Evolutionary conservation across 30 jellyfish, hydroid and myxozoan species (phyloP).

Genomic region (Aurelia coerulea): DNA sequence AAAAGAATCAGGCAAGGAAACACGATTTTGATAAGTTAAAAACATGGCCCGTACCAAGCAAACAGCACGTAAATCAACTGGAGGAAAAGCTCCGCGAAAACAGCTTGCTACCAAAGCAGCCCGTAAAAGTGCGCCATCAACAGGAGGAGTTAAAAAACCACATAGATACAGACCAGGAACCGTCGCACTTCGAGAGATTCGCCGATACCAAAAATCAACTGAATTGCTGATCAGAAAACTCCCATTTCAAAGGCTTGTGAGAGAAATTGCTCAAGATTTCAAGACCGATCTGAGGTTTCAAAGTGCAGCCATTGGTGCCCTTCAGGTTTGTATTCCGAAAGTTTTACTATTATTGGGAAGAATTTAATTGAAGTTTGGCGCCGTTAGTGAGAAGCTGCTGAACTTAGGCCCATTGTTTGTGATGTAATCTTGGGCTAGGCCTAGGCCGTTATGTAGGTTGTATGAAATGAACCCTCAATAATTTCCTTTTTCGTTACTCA

Average conservation of each 20-base stretch:
- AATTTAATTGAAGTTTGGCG: no score
- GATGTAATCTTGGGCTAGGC: no score
- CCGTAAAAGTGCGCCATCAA: conserved; percentile 97
- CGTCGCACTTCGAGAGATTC: conserved; percentile 99
- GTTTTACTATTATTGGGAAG: no score
- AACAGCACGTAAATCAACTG: conserved; percentile 99
- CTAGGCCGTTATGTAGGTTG: no score
- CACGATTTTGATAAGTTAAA: neutral
- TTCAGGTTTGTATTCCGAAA: conserved; percentile 49
- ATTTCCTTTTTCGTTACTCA: no score
- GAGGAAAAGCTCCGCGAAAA: conserved; percentile 99
- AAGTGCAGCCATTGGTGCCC: conserved; percentile 99
- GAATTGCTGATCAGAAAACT: conserved; percentile 94
- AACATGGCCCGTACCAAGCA: conserved; percentile 99
- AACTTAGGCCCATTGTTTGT: no score
- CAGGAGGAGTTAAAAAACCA: conserved; percentile 99
- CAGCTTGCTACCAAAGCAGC: conserved; percentile 99
- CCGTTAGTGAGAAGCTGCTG: no score
- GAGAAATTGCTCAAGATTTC: conserved; percentile 99
- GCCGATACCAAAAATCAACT: conserved; percentile 98
- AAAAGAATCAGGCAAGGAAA: neutral
- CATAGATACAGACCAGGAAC: conserved; percentile 99
- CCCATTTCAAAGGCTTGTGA: conserved; percentile 97
- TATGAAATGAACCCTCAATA: no score
- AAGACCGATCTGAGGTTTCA: conserved; percentile 98